phyloP scores from a whole-genome alignment of 2,113 vertebrate species.

The Poecile atricapillus region DNA sequence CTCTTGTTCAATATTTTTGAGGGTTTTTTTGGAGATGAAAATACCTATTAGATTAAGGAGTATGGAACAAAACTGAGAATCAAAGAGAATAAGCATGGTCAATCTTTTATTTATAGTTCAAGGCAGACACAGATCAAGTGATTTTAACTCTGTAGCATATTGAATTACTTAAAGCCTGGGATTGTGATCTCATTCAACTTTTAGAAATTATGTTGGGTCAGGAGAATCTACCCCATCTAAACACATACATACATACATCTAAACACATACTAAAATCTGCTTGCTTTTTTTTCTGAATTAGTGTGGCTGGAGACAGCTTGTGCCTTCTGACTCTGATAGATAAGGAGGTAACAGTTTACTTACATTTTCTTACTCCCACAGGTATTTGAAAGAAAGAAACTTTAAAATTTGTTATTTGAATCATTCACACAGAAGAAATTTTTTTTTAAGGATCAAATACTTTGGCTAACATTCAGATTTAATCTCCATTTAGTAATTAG shows the following conservation, averaged over 20 bases:
- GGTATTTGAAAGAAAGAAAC: neutral
- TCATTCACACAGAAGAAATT: neutral
- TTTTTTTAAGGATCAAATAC: neutral
- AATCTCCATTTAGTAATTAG: neutral
- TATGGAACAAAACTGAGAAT: neutral
- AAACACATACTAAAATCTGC: neutral
- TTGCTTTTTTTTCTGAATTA: neutral
- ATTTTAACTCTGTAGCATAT: neutral
- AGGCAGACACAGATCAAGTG: neutral
- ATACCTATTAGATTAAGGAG: neutral
- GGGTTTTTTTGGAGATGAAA: neutral
- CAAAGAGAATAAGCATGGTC: neutral
- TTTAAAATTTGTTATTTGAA: neutral
- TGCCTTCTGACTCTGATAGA: neutral
- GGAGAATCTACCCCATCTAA: neutral
- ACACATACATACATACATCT: neutral
- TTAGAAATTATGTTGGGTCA: neutral
- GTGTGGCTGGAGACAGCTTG: neutral
- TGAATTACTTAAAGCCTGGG: constrained; percentile 23
- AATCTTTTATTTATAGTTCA: neutral
- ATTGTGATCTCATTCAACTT: constrained; percentile 11
- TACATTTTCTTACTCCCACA: neutral
- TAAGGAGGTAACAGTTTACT: neutral
- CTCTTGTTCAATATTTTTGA: neutral
- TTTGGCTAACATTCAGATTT: neutral